Evolutionary conservation across 2,888 invertebrate species (phyloP).

Genomic region (Polyploca ridens): DNA sequence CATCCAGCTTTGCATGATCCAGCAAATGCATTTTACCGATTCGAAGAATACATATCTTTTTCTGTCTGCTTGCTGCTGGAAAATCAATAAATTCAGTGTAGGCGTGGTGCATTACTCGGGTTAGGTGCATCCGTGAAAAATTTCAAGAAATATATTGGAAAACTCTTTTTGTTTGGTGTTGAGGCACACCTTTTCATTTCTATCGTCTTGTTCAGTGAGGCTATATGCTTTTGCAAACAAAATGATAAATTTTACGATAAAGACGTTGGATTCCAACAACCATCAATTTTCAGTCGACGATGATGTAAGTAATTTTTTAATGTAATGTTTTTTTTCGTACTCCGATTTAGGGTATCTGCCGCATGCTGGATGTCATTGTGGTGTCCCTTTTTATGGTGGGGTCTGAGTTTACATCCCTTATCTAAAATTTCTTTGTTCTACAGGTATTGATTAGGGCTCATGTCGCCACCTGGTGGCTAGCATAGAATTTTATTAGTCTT

Average conservation of each 20-base stretch:
- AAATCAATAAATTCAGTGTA: conserved; percentile 8
- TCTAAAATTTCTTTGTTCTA: background rate
- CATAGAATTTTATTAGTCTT: background rate
- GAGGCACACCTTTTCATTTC: conserved; percentile 33
- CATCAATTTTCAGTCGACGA: conserved; percentile 92
- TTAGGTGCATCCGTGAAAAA: background rate
- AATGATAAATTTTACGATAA: conserved; percentile 94
- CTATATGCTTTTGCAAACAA: conserved; percentile 54
- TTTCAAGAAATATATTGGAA: background rate
- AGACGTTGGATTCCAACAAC: conserved; percentile 95
- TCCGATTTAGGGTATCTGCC: background rate
- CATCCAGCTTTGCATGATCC: no score
- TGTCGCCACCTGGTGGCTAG: background rate
- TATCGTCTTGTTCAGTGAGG: conserved; percentile 17
- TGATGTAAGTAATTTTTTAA: conserved; percentile 87
- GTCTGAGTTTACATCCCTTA: background rate
- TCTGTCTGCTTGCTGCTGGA: conserved; percentile 14
- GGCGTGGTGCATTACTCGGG: background rate
- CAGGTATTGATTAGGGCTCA: background rate
- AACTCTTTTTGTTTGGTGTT: conserved; percentile 27
- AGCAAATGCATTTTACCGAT: background rate
- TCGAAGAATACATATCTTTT: background rate
- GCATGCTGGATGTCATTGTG: background rate
- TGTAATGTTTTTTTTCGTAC: background rate
- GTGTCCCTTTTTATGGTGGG: background rate